Percentiles rank a stretch among this genome's conserved stretches.
phyloP scores from a whole-genome alignment of 2,797 vertebrate species.

The Orestias chungarensis region DNA sequence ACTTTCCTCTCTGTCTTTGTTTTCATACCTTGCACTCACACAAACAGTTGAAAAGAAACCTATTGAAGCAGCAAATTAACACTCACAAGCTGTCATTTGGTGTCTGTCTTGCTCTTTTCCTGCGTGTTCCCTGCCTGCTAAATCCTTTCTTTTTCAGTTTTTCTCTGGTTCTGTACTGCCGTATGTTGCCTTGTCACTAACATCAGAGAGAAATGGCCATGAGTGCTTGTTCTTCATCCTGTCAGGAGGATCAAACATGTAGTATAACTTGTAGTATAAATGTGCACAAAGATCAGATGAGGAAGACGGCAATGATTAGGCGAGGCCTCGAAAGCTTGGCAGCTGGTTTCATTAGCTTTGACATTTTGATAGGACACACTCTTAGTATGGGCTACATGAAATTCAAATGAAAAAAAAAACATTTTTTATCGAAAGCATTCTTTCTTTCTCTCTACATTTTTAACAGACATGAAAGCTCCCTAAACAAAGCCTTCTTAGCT shows the following conservation, averaged over 20 bases:
- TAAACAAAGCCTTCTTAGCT: conserved; percentile 45
- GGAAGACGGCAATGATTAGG: conserved; percentile 61
- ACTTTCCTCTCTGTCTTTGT: conserved; percentile 19
- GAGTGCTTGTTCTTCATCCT: conserved; percentile 56
- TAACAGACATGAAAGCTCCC: conserved; percentile 21
- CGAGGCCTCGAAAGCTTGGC: conserved; percentile 60
- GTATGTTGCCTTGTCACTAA: conserved; percentile 37
- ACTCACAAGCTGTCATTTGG: conserved; percentile 33
- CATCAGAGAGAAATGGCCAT: conserved; percentile 45
- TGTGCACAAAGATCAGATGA: conserved; percentile 58
- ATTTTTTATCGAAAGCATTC: not conserved
- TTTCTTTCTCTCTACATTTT: conserved; percentile 31
- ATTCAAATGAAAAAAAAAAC: conserved; percentile 61
- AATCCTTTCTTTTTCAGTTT: conserved; percentile 23
- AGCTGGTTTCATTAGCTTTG: conserved; percentile 31
- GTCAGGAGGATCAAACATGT: conserved; percentile 65
- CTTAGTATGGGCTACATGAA: conserved; percentile 52
- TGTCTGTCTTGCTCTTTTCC: conserved; percentile 28
- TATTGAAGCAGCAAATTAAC: conserved; percentile 33
- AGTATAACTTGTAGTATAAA: conserved; percentile 41
- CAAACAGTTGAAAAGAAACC: conserved; percentile 41
- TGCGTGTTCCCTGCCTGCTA: conserved; percentile 16
- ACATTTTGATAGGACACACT: conserved; percentile 51
- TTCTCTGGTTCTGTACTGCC: conserved; percentile 21
- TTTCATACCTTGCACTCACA: conserved; percentile 18